Conservation (phyloP, 2,113 vertebrate species). For the Pitta sordida region DNA sequence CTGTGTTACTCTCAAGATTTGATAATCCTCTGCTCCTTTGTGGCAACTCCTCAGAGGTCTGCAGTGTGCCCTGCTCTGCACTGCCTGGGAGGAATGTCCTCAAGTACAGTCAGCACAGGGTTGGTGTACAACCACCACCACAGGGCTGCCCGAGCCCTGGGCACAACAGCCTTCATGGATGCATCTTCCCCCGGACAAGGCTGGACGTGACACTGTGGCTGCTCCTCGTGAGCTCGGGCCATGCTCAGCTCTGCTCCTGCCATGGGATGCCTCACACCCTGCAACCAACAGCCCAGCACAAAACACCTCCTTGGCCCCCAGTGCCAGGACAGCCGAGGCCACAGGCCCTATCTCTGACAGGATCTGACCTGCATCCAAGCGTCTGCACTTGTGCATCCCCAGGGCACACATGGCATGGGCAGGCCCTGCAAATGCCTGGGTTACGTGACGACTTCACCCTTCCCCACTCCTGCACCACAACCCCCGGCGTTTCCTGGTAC, state of each 20-base stretch:
- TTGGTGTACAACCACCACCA: not conserved
- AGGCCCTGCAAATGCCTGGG: not conserved
- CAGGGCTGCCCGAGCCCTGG: not conserved
- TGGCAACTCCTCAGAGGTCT: not conserved
- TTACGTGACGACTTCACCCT: not conserved
- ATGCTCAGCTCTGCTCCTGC: not conserved
- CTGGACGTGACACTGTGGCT: not conserved
- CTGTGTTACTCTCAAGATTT: not conserved
- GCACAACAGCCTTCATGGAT: not conserved
- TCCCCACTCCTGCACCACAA: conserved; percentile 17
- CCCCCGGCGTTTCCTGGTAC: conserved; percentile 65
- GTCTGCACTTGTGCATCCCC: not conserved
- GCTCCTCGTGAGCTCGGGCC: not conserved
- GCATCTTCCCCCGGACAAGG: not conserved
- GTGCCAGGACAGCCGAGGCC: not conserved
- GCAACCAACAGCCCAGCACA: not conserved
- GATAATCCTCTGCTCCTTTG: not conserved
- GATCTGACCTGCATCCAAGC: not conserved
- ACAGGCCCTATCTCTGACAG: accelerated
- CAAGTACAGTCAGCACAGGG: not conserved
- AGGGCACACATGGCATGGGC: accelerated
- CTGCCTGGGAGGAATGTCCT: not conserved
- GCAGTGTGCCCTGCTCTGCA: not conserved
- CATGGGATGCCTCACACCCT: not conserved
- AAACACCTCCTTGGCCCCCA: accelerated